phyloP scores from a whole-genome alignment of 2,113 vertebrate species.

The Noturus placidus region DNA sequence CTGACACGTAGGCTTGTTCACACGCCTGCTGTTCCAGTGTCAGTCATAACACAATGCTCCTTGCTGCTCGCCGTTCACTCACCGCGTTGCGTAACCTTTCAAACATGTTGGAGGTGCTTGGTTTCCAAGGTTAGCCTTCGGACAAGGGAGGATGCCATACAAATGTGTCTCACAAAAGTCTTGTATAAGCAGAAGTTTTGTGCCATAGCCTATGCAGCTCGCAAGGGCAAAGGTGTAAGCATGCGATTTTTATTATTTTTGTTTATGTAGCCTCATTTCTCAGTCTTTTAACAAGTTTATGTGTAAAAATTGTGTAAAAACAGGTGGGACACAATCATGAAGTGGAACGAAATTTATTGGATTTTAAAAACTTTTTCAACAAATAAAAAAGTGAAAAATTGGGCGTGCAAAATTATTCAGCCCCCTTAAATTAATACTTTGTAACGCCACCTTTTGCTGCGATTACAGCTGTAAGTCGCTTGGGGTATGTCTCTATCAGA shows the following conservation, averaged over 20 bases:
- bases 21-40: slow-evolving; percentile 28
- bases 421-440: no score
- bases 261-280: neutral
- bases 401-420: no score
- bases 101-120: slow-evolving; percentile 13
- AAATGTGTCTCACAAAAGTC: neutral
- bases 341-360: no score
- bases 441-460: no score
- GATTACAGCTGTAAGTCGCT: no score
- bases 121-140: neutral
- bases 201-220: neutral
- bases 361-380: no score
- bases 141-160: neutral
- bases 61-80: neutral
- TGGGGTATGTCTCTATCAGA: no score
- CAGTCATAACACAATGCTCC: slow-evolving; percentile 29
- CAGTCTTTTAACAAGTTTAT: neutral
- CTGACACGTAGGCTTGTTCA: slow-evolving; percentile 30
- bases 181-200: neutral
- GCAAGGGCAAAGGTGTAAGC: neutral
- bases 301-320: no score
- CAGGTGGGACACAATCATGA: no score
- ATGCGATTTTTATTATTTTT: neutral
- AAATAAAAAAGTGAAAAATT: no score
- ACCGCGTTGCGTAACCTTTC: slow-evolving; percentile 22